Base-by-base conservation (phyloP, 2,797 vertebrate genomes). In the Brotula barbata region DNA sequence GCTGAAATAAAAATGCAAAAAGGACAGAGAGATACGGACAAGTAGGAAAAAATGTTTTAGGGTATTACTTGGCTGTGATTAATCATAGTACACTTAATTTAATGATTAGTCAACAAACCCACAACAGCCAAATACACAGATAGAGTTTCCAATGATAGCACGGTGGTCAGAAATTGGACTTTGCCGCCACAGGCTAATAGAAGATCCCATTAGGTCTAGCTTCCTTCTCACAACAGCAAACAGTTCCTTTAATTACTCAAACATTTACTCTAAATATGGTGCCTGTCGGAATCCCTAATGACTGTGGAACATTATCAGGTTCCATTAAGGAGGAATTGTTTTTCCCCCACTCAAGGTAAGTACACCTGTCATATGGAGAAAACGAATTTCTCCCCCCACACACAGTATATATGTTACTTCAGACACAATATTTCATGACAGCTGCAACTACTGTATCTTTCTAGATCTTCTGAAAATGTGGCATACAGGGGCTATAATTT, bases 161-260 rank as follows among this genome's bases (percentile, higher is more conserved):
- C 70, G 71, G 64, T 71, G 71, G 73, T 71, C 64, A 65, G 63
- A 54, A 75, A 83, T 80, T 81, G 78, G 65, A 44, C 73, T 64
- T 69, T 71, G 73, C 65, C 44, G 58, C 70, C 71, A 64, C 71
- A 71, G 64, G 70, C 71, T 83, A 80, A 83, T 81, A 73, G 61
- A 71, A 81, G 60, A 80, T 76, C 67, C 75, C 66, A 82, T 83
- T 86, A 80, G 58, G 75, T 66, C 63, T 71, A 60, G 23, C 53
- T 68, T 58, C 60, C 52, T 64, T 75, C 71, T 75, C 73, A 78
- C 63, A 69, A 71, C 56, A 54, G 69, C 49, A 69, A 76, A 63
- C 52, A 22, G 59, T 75, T 85, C 73, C 81, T 87, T 88, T 89
- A 89, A 89, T 89, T 88, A 87, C 81, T 82, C 72, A 59, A 73